Percentiles rank a stretch among this genome's conserved stretches.
These are phyloP conservation scores for Tolmerus cingulatus DNA, from an alignment of 2,888 invertebrate genomes.

Conservation along the genomic window DNA sequence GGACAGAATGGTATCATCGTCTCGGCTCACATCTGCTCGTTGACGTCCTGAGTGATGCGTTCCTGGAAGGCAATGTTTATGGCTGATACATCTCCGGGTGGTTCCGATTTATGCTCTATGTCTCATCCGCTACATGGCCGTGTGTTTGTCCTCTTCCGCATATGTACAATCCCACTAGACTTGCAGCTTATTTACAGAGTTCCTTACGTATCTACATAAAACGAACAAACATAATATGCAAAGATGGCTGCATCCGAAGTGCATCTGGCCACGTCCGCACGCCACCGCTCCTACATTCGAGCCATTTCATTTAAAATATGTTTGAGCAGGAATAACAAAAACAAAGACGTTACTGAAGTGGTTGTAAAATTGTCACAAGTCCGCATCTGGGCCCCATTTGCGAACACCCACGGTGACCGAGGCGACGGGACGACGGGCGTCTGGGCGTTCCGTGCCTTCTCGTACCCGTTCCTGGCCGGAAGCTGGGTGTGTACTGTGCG, in stretches of 20 bases:
- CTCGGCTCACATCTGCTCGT: not conserved
- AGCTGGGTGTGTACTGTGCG: slow-evolving; percentile 58
- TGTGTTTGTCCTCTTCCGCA: slow-evolving; percentile 35
- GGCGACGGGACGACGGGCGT: slow-evolving; percentile 58
- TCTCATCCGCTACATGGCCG: not conserved
- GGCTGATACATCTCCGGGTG: not conserved
- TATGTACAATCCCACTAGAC: slow-evolving; percentile 6
- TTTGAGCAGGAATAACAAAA: slow-evolving; percentile 46
- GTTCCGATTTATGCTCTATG: slow-evolving; percentile 25
- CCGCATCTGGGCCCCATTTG: slow-evolving; percentile 53
- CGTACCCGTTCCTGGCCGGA: slow-evolving; percentile 58
- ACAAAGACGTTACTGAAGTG: slow-evolving; percentile 35
- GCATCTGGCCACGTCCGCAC: slow-evolving; percentile 4
- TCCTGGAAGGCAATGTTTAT: slow-evolving; percentile 33
- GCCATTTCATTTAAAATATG: slow-evolving; percentile 45
- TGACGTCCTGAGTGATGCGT: not conserved
- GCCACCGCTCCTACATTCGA: not conserved
- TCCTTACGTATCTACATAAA: slow-evolving; percentile 24
- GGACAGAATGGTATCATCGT: not conserved
- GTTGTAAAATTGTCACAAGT: slow-evolving; percentile 45
- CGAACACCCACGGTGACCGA: slow-evolving; percentile 58
- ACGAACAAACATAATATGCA: slow-evolving; percentile 13
- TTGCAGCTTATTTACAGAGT: slow-evolving; percentile 28
- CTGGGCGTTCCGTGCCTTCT: slow-evolving; percentile 56
- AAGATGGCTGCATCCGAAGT: slow-evolving; percentile 20